phyloP scores from a whole-genome alignment of 53 echinoderm and acorn worm genomes.

The Antedon mediterranea region DNA sequence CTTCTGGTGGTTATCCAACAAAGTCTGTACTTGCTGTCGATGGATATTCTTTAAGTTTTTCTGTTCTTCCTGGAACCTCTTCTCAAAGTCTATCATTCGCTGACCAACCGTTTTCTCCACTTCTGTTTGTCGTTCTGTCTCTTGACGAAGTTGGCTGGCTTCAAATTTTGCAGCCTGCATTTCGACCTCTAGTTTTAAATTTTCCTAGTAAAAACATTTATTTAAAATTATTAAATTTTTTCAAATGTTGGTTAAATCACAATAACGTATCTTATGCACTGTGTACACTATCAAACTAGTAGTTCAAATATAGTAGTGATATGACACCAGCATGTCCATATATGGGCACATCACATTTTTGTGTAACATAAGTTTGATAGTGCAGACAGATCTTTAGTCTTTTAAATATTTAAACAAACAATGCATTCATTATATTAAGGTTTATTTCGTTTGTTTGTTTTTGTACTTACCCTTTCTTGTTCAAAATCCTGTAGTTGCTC shows the following conservation, averaged over 20 bases:
- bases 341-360: too few species aligned
- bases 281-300: too few species aligned
- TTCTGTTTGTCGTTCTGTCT: conserved; percentile 26
- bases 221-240: too few species aligned
- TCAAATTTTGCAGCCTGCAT: conserved; percentile 66
- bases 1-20: conserved; percentile 44
- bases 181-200: conserved; percentile 39
- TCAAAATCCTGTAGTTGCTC: conserved; percentile 25
- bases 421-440: too few species aligned
- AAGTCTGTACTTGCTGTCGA: conserved; percentile 39
- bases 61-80: conserved; percentile 21
- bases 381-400: too few species aligned
- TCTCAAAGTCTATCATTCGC: conserved; percentile 20
- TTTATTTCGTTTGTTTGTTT: too few species aligned
- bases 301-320: too few species aligned
- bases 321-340: too few species aligned
- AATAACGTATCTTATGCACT: too few species aligned
- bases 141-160: conserved; percentile 38
- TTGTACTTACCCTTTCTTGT: conserved; percentile 15
- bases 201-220: conserved; percentile 39
- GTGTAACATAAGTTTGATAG: too few species aligned
- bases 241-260: too few species aligned
- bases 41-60: conserved; percentile 37
- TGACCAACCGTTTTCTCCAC: conserved; percentile 23
- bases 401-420: too few species aligned